Evolutionary conservation across 2,113 vertebrate genomes (phyloP).

Genomic region (Oreochromis spilurus): DNA sequence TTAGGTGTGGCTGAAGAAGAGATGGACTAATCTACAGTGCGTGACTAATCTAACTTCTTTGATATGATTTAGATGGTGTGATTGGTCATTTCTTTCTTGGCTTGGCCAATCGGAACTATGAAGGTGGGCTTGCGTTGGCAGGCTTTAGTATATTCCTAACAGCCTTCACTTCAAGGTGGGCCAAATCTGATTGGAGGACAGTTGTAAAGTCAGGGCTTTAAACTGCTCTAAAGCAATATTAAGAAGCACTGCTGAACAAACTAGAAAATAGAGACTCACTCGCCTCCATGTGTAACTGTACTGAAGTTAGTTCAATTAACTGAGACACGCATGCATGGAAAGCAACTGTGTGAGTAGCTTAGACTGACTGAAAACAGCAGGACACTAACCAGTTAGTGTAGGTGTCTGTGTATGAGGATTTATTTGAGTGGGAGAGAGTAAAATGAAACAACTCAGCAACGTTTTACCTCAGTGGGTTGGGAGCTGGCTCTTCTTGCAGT

Average conservation of each 20-base stretch:
- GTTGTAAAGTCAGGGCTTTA: neutral
- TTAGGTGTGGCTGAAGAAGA: neutral
- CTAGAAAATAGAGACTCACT: neutral
- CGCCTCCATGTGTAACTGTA: neutral
- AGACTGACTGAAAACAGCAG: constrained; percentile 25
- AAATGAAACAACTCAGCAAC: neutral
- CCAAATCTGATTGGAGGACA: constrained; percentile 39
- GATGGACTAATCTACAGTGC: neutral
- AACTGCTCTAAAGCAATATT: neutral
- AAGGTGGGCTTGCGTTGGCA: constrained; percentile 17
- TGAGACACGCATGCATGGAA: constrained; percentile 42
- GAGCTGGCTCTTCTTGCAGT: neutral
- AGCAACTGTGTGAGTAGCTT: constrained; percentile 21
- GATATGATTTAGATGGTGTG: neutral
- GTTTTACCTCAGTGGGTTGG: neutral
- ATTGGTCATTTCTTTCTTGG: constrained; percentile 24
- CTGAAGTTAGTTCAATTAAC: neutral
- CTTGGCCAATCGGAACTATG: neutral
- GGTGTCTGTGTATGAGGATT: neutral
- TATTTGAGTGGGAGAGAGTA: neutral
- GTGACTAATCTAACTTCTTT: neutral
- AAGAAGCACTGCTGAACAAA: neutral
- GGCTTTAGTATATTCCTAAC: constrained; percentile 7
- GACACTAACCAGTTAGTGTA: constrained; percentile 4
- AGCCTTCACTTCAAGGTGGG: constrained; percentile 46